Base-by-base conservation (phyloP, 2,888 invertebrate species). In the Kuschelorhynchus macadamiae region DNA sequence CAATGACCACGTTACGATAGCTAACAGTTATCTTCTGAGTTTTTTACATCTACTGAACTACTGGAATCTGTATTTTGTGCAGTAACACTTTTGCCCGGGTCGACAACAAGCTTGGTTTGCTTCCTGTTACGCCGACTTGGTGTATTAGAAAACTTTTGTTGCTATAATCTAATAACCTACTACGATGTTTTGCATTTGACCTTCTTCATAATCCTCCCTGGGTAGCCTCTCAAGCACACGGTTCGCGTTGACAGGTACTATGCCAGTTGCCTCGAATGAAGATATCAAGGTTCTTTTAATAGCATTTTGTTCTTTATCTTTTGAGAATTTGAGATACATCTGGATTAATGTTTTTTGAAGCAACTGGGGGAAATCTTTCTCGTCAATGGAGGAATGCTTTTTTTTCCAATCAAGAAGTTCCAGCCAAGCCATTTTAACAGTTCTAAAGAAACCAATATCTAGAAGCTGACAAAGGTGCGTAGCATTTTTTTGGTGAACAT, bases 391-490 rank as follows among this genome's bases (percentile, higher is more conserved):
- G 7, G 25, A 7, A 5, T 61, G 61, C 32, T 53, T 21, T 14
- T 42, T 60, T 56, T 70, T 71, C 69, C 69, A 70, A n/a, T 62
- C 42, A 16, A 70, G 33, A 14, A 70, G 52, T 33, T 20, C 9
- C 39, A 74, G 64, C 79, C 76, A 79, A 1, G 63, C 64, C 42
- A 18, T 62, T 67, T 80, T 78, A 55, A 77, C 62, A 2, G 77
- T 74, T 9, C 72, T 41, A 49, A 78, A 79, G 46, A 70, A 75
- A 4, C 73, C 74, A 9, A 79, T 75, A 67, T 78, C 77, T 33
- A 75, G 62, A n/a, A 77, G 77, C 56, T 78, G 78, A 7, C 59
- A 61, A 14, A 77, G 57, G 57, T 80, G 78, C 0, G 77, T 78
- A 4, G 74, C 63, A 68, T 81, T 79, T 39, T n/a, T 72, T 66